A percentile compares a stretch with the other conserved stretches of the same genome.
phyloP scores from a whole-genome alignment of 2,113 vertebrate species.

The Xerus inauris region DNA sequence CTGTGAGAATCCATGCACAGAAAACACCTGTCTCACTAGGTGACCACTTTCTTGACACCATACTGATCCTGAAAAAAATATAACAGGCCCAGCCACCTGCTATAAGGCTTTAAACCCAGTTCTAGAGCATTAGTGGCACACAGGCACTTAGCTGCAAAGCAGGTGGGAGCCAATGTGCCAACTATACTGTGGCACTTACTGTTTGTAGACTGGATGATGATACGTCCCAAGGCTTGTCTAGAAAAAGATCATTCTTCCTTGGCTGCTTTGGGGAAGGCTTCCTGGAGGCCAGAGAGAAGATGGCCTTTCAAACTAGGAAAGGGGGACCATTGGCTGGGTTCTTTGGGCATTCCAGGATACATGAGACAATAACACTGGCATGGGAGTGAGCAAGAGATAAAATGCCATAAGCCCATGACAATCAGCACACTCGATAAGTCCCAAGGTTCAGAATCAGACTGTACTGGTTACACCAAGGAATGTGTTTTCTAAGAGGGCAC shows the following conservation, averaged over 20 bases:
- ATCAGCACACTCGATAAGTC: background rate
- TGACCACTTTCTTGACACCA: constrained; percentile 27
- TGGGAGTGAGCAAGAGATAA: background rate
- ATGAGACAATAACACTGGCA: background rate
- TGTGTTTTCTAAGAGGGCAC: background rate
- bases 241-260: constrained; percentile 36
- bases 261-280: constrained; percentile 39
- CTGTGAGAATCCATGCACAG: constrained; percentile 2
- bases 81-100: background rate
- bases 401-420: background rate
- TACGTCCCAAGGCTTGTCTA: background rate
- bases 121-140: background rate
- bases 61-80: background rate
- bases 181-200: background rate
- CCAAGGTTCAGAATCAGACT: constrained; percentile 5
- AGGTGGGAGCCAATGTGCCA: background rate
- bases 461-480: background rate
- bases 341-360: constrained; percentile 23
- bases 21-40: constrained; percentile 49
- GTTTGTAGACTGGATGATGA: background rate
- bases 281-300: constrained; percentile 9
- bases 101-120: constrained; percentile 4
- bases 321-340: background rate
- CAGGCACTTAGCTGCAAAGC: background rate
- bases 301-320: constrained; percentile 57